phyloP scores from a whole-genome alignment of 2,888 invertebrate species.

The Encarsia formosa region DNA sequence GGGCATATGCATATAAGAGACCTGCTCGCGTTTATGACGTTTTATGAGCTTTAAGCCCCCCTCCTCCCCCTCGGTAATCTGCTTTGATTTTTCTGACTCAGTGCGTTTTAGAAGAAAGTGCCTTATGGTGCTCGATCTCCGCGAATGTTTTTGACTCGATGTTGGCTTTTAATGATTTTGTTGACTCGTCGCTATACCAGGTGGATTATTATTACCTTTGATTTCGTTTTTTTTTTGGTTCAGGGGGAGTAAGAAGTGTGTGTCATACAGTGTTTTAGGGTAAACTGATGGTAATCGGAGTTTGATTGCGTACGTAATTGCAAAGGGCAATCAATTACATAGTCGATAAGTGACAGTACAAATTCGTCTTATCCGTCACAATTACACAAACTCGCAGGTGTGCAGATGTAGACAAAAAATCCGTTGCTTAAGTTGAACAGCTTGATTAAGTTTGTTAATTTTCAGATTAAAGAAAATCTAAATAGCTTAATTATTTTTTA shows the following conservation, averaged over 20 bases:
- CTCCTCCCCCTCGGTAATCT: conserved; percentile 31
- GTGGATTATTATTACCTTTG: conserved; percentile 32
- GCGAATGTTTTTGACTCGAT: conserved; percentile 21
- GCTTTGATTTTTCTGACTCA: conserved; percentile 39
- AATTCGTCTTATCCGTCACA: too few relatives aligned
- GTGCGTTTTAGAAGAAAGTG: conserved; percentile 8
- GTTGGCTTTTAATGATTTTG: conserved; percentile 45
- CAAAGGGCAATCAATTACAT: too few relatives aligned
- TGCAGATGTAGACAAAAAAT: too few relatives aligned
- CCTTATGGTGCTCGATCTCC: conserved; percentile 14
- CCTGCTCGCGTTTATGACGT: conserved; percentile 12
- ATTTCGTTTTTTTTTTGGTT: background rate
- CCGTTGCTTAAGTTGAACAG: too few relatives aligned
- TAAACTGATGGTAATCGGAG: conserved; percentile 6
- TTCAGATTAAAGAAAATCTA: too few relatives aligned
- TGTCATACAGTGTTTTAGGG: background rate
- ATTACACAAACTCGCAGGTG: too few relatives aligned
- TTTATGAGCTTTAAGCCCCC: too few relatives aligned
- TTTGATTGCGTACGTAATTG: too few relatives aligned
- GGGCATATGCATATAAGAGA: conserved; percentile 29
- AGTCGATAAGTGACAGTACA: too few relatives aligned
- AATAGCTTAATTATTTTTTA: too few relatives aligned
- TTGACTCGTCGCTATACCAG: conserved; percentile 38
- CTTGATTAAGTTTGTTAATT: too few relatives aligned
- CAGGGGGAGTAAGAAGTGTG: background rate